Evolutionary conservation across 2,797 vertebrate species (phyloP).

Genomic region (Sebastes steindachneri): DNA sequence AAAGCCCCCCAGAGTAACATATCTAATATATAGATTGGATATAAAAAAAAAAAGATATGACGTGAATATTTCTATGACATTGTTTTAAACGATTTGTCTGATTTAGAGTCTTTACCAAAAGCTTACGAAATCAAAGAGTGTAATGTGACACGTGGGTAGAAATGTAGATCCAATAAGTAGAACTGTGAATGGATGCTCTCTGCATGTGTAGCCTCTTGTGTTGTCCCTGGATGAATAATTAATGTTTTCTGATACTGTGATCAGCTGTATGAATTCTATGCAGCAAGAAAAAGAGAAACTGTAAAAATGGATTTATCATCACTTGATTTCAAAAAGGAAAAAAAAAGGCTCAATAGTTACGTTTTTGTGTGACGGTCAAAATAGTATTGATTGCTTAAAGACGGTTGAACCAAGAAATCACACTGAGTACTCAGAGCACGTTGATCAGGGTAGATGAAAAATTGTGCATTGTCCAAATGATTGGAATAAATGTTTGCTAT

Average conservation of each 20-base stretch:
- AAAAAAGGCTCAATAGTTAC: not conserved
- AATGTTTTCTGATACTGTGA: conserved; percentile 64
- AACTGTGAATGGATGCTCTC: conserved; percentile 62
- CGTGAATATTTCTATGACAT: not conserved
- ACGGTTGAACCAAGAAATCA: not conserved
- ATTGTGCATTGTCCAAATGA: conserved; percentile 68
- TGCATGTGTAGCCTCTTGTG: conserved; percentile 73
- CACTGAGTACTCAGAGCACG: conserved; percentile 30
- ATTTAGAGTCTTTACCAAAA: conserved; percentile 30
- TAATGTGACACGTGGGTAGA: conserved; percentile 34
- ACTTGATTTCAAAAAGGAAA: conserved; percentile 1
- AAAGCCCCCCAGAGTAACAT: not conserved
- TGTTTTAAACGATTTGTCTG: conserved; percentile 24
- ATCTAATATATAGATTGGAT: conserved; percentile 8
- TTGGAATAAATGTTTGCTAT: conserved; percentile 83
- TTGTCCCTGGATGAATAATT: conserved; percentile 59
- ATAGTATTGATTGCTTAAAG: conserved; percentile 3
- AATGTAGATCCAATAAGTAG: conserved; percentile 34
- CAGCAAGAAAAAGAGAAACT: conserved; percentile 41
- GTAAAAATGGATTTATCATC: not conserved
- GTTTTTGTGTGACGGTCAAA: conserved; percentile 17
- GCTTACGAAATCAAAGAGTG: conserved; percentile 38
- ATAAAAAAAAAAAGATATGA: not conserved
- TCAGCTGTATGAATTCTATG: conserved; percentile 59
- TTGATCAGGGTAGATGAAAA: conserved; percentile 55